Evolutionary conservation across 1,140 invertebrate species (phyloP), one percentile per base, ranked within the genome.

Genomic region (Drosophila kanapiae): DNA sequence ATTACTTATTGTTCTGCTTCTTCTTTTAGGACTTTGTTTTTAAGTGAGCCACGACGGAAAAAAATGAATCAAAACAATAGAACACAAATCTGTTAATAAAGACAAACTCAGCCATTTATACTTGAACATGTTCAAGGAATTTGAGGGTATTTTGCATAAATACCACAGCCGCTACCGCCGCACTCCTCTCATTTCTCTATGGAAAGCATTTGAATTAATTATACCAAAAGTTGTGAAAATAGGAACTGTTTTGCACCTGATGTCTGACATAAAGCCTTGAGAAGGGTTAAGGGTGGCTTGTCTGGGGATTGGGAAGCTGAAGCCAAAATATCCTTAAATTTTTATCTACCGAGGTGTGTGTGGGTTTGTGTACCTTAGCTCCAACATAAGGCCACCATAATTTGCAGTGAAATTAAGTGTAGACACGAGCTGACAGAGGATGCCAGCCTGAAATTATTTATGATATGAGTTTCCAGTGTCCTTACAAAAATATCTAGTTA

Each of bases 191-290:
- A 1, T 59, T 23, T 60, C 42, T 77, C 87, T 74, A 83, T 80
- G 83, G 79, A 82, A 82, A 87, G 68, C 84, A 87, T 88, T 87
- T 87, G 84, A 87, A 87, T 87, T 87, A 87, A 87, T 87, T 87
- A 87, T 88, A 80, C 84, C 74, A 58, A 87, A 84, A 87, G 84
- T 87, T 88, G 84, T 83, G 84, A 88, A 80, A 88, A 87, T 88
- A 88, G 84, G 88, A 88, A 87, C 82, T 80, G 77, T 63, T 87
- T 80, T 88, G 71, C 84, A 87, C 80, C 84, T 87, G 84, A 88
- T 87, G 84, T 63, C 84, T 61, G 77, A 80, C 76, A 83, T 64
- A 67, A 77, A 77, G 53, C 67, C 67, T 60, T 72, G 67, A 60
- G n/a, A 13, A 42, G 67, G 23, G 53, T 56, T 56, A 45, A 57